These are phyloP conservation scores for Tympanoctomys barrerae DNA, from an alignment of 2,797 vertebrate species.

Conservation along the genomic window DNA sequence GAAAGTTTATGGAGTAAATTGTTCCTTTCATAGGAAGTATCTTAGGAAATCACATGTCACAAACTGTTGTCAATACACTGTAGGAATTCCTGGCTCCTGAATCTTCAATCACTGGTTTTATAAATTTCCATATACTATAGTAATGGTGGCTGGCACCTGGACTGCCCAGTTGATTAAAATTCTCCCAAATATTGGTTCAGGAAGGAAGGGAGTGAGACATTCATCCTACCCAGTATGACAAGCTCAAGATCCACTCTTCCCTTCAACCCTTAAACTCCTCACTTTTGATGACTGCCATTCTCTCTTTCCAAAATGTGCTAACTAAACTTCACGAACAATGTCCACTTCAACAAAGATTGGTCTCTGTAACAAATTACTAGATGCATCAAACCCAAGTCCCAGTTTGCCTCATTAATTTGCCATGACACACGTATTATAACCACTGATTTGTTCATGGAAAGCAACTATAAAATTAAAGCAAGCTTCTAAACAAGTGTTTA, in stretches of 20 bases:
- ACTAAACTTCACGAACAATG: not conserved
- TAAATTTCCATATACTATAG: not conserved
- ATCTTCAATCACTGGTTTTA: not conserved
- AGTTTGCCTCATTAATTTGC: not conserved
- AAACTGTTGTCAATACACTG: not conserved
- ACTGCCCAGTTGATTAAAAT: not conserved
- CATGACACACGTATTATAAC: conserved; percentile 34
- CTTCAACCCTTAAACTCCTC: not conserved
- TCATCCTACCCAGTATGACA: not conserved
- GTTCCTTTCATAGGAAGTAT: conserved; percentile 52
- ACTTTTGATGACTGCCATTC: not conserved
- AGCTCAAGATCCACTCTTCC: not conserved
- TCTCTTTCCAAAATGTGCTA: not conserved
- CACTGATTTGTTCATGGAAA: conserved; percentile 7
- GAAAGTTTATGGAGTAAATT: conserved; percentile 1
- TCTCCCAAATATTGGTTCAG: not conserved
- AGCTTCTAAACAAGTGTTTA: conserved; percentile 6
- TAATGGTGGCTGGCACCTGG: not conserved
- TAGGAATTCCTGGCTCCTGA: conserved; percentile 12
- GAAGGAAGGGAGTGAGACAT: not conserved
- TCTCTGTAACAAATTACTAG: conserved; percentile 25
- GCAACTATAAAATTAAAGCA: not conserved
- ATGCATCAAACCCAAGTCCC: not conserved
- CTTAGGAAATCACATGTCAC: not conserved
- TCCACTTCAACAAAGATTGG: not conserved